phyloP scores from a whole-genome alignment of 2,113 vertebrate genomes.

The Accipiter virgatus region DNA sequence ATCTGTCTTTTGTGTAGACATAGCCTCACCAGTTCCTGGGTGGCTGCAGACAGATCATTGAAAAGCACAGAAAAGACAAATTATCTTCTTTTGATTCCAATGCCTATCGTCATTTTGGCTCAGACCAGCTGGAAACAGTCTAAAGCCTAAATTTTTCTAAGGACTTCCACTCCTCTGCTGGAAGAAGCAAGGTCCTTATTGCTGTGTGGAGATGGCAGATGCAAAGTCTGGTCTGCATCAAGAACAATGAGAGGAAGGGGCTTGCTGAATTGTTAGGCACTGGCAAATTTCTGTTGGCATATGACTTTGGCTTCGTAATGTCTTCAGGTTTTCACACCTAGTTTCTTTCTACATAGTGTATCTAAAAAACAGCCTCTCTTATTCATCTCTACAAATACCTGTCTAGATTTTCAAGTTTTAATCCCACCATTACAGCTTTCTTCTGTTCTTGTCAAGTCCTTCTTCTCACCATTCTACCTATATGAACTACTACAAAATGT shows the following conservation, averaged over 20 bases:
- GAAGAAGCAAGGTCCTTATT: not conserved
- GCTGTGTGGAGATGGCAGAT: not conserved
- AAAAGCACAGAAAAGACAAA: not conserved
- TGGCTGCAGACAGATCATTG: not conserved
- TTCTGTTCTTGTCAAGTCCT: not conserved
- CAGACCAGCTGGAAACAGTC: not conserved
- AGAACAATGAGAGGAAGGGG: not conserved
- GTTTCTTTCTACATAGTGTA: not conserved
- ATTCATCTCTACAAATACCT: not conserved
- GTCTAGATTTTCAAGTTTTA: not conserved
- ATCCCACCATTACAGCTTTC: not conserved
- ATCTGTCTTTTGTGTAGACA: not conserved
- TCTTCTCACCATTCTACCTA: not conserved
- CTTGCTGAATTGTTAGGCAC: not conserved
- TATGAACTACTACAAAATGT: not conserved
- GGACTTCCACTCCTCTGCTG: not conserved
- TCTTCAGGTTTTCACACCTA: not conserved
- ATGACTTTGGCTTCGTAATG: not conserved
- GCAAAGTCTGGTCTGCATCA: not conserved
- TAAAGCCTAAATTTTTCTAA: not conserved
- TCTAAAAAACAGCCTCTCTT: not conserved
- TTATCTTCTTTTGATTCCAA: not conserved
- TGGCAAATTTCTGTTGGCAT: not conserved
- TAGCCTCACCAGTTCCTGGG: not conserved
- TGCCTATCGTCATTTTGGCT: not conserved